phyloP scores from a whole-genome alignment of 1,140 invertebrate genomes.

The Conopomorpha cramerella region DNA sequence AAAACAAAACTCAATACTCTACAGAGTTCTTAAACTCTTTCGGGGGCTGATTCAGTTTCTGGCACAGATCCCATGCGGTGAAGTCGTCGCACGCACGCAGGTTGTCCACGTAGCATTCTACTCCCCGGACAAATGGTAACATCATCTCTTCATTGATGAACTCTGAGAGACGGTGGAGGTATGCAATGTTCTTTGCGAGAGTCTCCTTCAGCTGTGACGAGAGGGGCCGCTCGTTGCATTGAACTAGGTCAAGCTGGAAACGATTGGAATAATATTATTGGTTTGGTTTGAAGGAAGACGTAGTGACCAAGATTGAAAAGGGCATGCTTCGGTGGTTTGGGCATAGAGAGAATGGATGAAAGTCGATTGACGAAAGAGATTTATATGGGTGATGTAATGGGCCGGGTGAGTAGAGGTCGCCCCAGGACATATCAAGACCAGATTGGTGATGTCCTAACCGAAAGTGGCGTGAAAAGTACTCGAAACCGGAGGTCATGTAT shows the following conservation, averaged over 20 bases:
- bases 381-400: too few relatives aligned
- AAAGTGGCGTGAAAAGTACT: too few relatives aligned
- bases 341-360: too few relatives aligned
- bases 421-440: too few relatives aligned
- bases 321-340: too few relatives aligned
- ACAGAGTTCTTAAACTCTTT: slow-evolving; percentile 53
- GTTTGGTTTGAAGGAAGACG: too few relatives aligned
- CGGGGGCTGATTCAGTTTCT: slow-evolving; percentile 42
- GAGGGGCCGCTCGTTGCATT: slow-evolving; percentile 46
- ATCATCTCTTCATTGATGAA: slow-evolving; percentile 49
- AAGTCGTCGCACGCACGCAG: slow-evolving; percentile 49
- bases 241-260: slow-evolving; percentile 47
- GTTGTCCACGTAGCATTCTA: slow-evolving; percentile 44
- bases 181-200: slow-evolving; percentile 48
- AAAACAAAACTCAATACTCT: slow-evolving; percentile 32
- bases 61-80: slow-evolving; percentile 54
- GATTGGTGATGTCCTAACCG: too few relatives aligned
- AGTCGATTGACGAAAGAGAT: too few relatives aligned
- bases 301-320: too few relatives aligned
- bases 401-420: too few relatives aligned
- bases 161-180: slow-evolving; percentile 46
- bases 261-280: too few relatives aligned
- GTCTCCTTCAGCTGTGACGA: slow-evolving; percentile 42
- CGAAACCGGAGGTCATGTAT: too few relatives aligned
- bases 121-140: slow-evolving; percentile 43